Evolutionary conservation across 2,797 vertebrate species (phyloP), one percentile per base, ranked within the genome.

Genomic region (Sebastes alutus): DNA sequence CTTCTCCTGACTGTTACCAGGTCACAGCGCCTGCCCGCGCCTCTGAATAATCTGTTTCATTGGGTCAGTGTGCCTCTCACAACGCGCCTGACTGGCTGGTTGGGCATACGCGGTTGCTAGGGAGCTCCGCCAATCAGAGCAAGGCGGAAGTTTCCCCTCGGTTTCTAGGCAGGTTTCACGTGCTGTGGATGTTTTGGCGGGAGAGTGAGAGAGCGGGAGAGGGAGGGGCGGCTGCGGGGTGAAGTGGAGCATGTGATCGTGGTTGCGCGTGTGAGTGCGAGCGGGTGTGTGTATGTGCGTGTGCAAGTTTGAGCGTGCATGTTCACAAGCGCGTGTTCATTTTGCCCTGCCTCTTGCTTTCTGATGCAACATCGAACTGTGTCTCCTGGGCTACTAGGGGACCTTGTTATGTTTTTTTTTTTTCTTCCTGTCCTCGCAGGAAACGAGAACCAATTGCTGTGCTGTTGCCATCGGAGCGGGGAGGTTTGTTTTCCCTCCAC

Each of bases 161-260:
- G 96, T 97, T 95, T 94, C 96, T 89, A 96, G 96, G 96, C 96
- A 97, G 95, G 94, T 94, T 96, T 96, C 91, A 94, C 91, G 88
- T 94, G 88, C 87, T 90, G 93, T 89, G 66, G 92, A 94, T 96
- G 95, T 96, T 96, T 95, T 95, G 94, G 93, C 95, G 95, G 95
- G 95, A 96, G 94, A 94, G 91, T 56, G 89, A 85, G 81, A 77
- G 88, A 87, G 81, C 72, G 20, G 46, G 77, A 80, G 86, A 42
- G 64, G 91, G 92, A 88, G 92, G 92, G 90, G 93, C 56, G 61
- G 86, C 82, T 84, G 82, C 83, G 78, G 80, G 86, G 91, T 92
- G 94, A 96, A 96, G 95, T 96, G 95, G 95, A 95, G 94, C 95
- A 90, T 96, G 95, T 95, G 95, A 96, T 95, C 87, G 84, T 65